Conservation (phyloP, 2,888 invertebrate genomes). For the Dasypogon diadema region DNA sequence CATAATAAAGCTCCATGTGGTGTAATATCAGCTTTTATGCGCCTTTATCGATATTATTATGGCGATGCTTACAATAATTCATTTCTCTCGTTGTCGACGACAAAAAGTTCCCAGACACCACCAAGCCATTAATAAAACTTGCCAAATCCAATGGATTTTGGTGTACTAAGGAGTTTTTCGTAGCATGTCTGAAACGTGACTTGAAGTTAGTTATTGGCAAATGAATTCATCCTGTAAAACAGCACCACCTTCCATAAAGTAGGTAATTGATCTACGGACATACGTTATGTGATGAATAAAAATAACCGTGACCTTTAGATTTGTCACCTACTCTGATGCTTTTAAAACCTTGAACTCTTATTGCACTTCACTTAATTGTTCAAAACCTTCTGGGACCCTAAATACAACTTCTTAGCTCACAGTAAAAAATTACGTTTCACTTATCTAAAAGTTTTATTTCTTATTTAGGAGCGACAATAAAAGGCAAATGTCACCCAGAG, state of each 20-base stretch:
- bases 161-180: constrained; percentile 6
- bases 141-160: constrained; percentile 21
- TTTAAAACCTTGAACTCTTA: too few species aligned
- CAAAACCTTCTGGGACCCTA: too few species aligned
- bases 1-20: constrained; percentile 18
- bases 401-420: neutral
- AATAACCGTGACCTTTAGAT: too few species aligned
- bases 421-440: constrained; percentile 25
- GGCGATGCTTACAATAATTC: constrained; percentile 35
- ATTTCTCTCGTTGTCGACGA: constrained; percentile 1
- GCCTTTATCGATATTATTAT: constrained; percentile 38
- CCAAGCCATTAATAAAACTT: constrained; percentile 11
- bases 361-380: too few species aligned
- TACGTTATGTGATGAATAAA: too few species aligned
- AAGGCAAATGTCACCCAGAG: constrained; percentile 26
- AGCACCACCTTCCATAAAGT: neutral
- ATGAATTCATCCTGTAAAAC: constrained; percentile 15
- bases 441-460: constrained; percentile 26
- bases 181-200: constrained; percentile 37
- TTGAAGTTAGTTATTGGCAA: constrained; percentile 31
- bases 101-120: constrained; percentile 42
- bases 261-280: constrained; percentile 23
- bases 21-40: constrained; percentile 14
- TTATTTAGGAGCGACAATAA: constrained; percentile 31
- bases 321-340: too few species aligned